Conservation (phyloP, 2,888 invertebrate species). For the Oegoconia quadripuncta region DNA sequence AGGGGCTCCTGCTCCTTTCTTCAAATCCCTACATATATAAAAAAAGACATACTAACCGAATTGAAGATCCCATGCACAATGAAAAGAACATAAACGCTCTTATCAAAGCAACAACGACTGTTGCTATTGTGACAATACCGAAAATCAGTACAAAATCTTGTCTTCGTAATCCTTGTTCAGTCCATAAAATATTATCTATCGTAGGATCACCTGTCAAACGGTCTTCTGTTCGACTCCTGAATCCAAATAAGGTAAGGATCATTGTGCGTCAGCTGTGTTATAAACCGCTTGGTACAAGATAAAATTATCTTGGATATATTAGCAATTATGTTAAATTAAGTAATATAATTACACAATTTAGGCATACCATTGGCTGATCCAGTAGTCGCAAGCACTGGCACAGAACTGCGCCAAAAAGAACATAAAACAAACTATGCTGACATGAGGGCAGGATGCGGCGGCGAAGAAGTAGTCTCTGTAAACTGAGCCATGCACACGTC, state of each 20-base stretch:
- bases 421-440: slow-evolving; percentile 44
- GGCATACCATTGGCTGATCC: slow-evolving; percentile 69
- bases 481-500: slow-evolving; percentile 57
- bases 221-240: slow-evolving; percentile 65
- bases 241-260: slow-evolving; percentile 17
- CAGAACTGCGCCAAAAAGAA: slow-evolving; percentile 79
- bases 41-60: slow-evolving; percentile 44
- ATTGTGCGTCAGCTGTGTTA: not conserved
- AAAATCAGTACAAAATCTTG: slow-evolving; percentile 72
- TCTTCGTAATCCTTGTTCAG: slow-evolving; percentile 48
- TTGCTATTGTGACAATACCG: slow-evolving; percentile 73
- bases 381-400: slow-evolving; percentile 66
- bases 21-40: not conserved
- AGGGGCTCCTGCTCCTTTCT: too few relatives aligned
- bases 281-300: not conserved
- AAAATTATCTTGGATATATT: too few relatives aligned
- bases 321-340: too few relatives aligned
- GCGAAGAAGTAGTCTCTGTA: slow-evolving; percentile 64
- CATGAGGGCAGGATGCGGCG: slow-evolving; percentile 46
- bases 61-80: slow-evolving; percentile 82
- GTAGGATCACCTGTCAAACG: slow-evolving; percentile 59
- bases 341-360: too few relatives aligned
- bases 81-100: slow-evolving; percentile 83
- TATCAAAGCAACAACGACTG: slow-evolving; percentile 79
- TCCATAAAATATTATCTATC: slow-evolving; percentile 57